phyloP scores from a whole-genome alignment of 2,113 vertebrate species.

The Notothenia coriiceps region DNA sequence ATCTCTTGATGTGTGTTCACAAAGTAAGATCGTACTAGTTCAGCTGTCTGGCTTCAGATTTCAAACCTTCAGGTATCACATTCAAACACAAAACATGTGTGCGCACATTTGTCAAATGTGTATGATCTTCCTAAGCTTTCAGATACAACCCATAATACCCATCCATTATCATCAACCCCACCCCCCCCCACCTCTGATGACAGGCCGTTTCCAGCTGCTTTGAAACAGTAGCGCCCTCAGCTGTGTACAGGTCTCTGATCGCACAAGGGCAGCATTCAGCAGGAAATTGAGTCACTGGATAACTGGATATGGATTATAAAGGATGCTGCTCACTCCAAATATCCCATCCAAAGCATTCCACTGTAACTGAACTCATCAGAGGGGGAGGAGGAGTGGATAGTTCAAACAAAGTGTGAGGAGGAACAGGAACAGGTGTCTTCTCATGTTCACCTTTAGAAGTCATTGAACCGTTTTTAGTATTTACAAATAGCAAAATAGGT shows the following conservation, averaged over 20 bases:
- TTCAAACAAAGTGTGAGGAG: conserved; percentile 54
- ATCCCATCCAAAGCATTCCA: conserved; percentile 70
- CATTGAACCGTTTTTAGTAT: neutral
- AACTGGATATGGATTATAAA: conserved; percentile 61
- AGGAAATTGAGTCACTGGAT: conserved; percentile 56
- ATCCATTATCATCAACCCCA: conserved; percentile 64
- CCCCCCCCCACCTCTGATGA: conserved; percentile 56
- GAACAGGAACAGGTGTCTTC: conserved; percentile 61
- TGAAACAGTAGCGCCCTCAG: conserved; percentile 77
- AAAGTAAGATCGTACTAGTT: neutral
- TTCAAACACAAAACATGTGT: conserved; percentile 21
- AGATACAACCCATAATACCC: conserved; percentile 62
- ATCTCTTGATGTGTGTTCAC: conserved; percentile 17
- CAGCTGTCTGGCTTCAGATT: conserved; percentile 10
- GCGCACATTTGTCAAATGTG: conserved; percentile 30
- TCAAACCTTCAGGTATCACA: conserved; percentile 17
- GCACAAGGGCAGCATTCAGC: conserved; percentile 73
- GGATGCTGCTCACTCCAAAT: conserved; percentile 64
- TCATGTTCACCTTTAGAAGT: conserved; percentile 14
- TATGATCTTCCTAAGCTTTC: conserved; percentile 62
- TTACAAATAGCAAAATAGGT: neutral
- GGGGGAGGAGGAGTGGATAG: conserved; percentile 22
- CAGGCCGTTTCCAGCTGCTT: conserved; percentile 75
- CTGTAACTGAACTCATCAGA: conserved; percentile 60
- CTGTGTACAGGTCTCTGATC: conserved; percentile 71